Conservation (phyloP, 2,113 vertebrate species). For the Saguinus midas region DNA sequence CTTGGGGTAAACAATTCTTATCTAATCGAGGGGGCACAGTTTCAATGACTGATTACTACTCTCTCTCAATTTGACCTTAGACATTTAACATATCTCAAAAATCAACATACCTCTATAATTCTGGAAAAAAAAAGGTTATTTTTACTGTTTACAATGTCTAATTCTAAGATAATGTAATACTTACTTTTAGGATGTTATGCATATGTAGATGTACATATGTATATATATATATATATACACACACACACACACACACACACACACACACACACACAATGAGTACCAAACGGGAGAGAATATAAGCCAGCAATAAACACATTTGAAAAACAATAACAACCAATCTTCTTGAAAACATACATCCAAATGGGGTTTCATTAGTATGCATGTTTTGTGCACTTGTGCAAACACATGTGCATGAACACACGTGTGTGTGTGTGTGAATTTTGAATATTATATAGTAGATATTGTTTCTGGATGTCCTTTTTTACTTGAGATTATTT, state of each 20-base stretch:
- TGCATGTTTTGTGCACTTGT: rapidly evolving
- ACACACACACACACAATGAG: neutral
- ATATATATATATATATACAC: rapidly evolving
- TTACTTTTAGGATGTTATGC: neutral
- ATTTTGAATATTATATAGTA: neutral
- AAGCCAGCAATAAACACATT: neutral
- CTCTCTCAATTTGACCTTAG: neutral
- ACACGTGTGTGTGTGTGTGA: neutral
- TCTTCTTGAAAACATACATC: neutral
- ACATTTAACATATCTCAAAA: neutral
- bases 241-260: rapidly evolving
- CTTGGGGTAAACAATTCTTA: neutral
- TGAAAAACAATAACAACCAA: neutral
- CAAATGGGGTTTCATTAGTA: neutral
- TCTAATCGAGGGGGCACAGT: neutral
- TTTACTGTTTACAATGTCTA: neutral
- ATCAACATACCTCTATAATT: neutral
- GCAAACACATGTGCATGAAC: too few relatives aligned
- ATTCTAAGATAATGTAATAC: neutral
- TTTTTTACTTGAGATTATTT: neutral
- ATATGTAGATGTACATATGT: too few relatives aligned
- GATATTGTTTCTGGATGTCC: neutral
- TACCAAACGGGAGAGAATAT: neutral
- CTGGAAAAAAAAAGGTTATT: neutral
- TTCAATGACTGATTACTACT: neutral